Conservation (phyloP, 2,797 vertebrate genomes). For the Rousettus madagascariensis region DNA sequence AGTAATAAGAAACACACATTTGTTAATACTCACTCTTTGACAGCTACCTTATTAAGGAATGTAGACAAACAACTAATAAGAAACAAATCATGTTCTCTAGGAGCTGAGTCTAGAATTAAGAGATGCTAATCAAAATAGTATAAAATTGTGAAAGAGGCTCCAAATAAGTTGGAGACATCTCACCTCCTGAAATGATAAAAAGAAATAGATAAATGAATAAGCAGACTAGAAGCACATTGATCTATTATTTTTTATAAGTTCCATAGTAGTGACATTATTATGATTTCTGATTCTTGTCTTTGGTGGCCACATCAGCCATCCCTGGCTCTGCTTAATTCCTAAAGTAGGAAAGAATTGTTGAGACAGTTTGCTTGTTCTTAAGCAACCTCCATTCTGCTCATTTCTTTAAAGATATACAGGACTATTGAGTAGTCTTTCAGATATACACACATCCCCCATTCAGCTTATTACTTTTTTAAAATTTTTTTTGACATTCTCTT, state of each 20-base stretch:
- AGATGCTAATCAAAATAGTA: not conserved
- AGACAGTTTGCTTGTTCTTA: not conserved
- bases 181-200: not conserved
- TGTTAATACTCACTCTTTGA: not conserved
- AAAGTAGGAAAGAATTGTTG: not conserved
- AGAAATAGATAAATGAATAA: not conserved
- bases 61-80: not conserved
- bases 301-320: not conserved
- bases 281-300: not conserved
- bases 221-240: not conserved
- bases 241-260: not conserved
- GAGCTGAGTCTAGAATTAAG: not conserved
- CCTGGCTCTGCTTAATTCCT: not conserved
- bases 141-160: not conserved
- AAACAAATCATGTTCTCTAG: not conserved
- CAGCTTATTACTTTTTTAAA: not conserved
- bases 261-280: not conserved
- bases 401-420: not conserved
- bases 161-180: not conserved
- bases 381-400: not conserved
- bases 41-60: not conserved
- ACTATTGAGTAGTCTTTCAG: not conserved
- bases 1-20: not conserved
- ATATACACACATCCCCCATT: not conserved
- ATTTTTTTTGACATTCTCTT: not conserved